These are phyloP conservation scores for Oncopodura yosiiana DNA, from an alignment of 1,140 invertebrate genomes.

Conservation along the genomic window DNA sequence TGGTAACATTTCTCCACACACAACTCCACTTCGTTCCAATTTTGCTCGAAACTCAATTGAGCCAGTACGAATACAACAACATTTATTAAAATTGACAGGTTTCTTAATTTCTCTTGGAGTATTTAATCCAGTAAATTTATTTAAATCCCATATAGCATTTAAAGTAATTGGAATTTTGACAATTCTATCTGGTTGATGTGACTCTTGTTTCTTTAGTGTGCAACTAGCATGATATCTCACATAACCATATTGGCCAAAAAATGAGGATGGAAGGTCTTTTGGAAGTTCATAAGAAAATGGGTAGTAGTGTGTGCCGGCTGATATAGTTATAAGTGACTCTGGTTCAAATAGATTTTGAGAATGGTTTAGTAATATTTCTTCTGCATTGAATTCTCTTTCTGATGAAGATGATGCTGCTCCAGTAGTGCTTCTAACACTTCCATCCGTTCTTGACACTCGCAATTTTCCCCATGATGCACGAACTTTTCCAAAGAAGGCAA, in stretches of 20 bases:
- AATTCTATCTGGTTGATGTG: no score
- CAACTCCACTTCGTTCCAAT: slow-evolving; percentile 2
- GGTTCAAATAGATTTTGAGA: not conserved
- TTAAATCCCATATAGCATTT: no score
- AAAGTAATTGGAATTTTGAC: no score
- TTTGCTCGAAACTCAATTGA: not conserved
- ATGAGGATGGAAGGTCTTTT: no score
- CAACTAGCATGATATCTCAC: no score
- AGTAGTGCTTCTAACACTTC: no score
- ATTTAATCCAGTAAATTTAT: no score
- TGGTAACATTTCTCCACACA: not conserved
- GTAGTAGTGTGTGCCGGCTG: not conserved
- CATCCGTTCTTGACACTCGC: not conserved
- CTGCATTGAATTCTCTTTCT: not conserved
- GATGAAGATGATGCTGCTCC: no score
- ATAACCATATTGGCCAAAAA: no score
- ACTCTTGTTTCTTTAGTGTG: no score
- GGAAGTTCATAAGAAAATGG: not conserved
- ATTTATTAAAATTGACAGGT: not conserved
- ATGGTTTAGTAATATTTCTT: slow-evolving; percentile 8
- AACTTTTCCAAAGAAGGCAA: slow-evolving; percentile 2
- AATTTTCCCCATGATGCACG: slow-evolving; percentile 1
- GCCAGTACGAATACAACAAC: slow-evolving; percentile 3
- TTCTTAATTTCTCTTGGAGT: not conserved
- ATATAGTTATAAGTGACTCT: not conserved